Evolutionary conservation across 1,140 invertebrate genomes (phyloP).

Genomic region (Rhopalosiphum maidis): DNA sequence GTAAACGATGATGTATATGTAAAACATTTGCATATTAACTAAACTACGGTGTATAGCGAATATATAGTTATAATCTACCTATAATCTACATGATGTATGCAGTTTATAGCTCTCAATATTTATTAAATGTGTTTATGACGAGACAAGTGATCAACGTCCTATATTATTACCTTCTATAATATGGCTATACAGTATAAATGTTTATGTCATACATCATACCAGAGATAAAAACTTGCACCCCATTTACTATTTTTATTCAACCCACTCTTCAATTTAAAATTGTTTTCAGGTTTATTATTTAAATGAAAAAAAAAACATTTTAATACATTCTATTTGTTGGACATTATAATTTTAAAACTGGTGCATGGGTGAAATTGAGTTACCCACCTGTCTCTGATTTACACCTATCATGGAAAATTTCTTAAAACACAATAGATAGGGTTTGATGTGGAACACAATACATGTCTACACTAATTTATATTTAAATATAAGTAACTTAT

Average conservation of each 20-base stretch:
- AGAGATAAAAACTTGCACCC: background rate
- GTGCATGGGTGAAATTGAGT: background rate
- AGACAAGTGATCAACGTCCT: background rate
- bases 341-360: background rate
- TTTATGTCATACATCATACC: background rate
- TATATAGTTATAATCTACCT: too few relatives aligned
- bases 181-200: background rate
- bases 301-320: background rate
- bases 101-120: constrained; percentile 1
- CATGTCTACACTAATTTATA: background rate
- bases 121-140: background rate
- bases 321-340: background rate
- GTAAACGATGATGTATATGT: background rate
- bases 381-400: background rate
- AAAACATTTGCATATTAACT: background rate
- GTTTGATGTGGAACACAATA: background rate
- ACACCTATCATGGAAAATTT: background rate
- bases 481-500: background rate
- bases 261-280: background rate
- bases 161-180: background rate
- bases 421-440: background rate
- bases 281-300: too few relatives aligned
- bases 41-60: background rate
- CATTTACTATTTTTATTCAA: background rate
- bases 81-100: background rate